Base-by-base conservation (phyloP, 2,888 invertebrate genomes). In the Apodemia zela region DNA sequence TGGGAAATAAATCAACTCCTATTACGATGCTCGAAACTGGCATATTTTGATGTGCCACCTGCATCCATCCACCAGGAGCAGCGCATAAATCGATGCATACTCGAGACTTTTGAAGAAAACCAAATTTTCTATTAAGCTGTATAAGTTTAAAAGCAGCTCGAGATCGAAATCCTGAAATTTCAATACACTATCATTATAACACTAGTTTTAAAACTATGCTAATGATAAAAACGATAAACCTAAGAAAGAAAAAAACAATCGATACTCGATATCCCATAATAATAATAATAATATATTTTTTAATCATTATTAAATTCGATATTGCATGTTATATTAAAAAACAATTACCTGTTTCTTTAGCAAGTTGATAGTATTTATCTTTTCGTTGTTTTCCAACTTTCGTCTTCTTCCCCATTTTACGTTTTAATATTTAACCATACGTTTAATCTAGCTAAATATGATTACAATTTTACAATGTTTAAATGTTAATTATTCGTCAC, bases 21-120 rank as follows among this genome's bases (percentile, higher is more conserved):
- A 99, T 93, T 15, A 99, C 97, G 63, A 99, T 93, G 79, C 98
- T 98, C 6, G 98, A 98, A 0, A 98, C 94, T 0, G 99, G 99
- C 98, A 99, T 99, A 81, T 98, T 97, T 83, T 99, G 97, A 75
- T 96, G 96, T 60, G 99, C 99, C 63, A 99, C 99, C 89, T 98
- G 99, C 96, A 99, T 97, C 99, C 99, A 99, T 73, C 99, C 99
- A 78, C 99, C 99, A 0, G 99, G 99, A 1, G 99, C 99, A 15
- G 99, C 99, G 89, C 99, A 99, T 68, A 99, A 92, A 93, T 99
- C 99, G 76, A 99, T 94, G 73, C 98, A 97, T 93, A 99, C 98
- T 93, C 97, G 94, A 0, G 99, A 97, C 79, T 96, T 96, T 93
- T 99, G 98, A 7, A 99, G 92, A 85, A 99, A 99, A 63, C 98